phyloP scores from a whole-genome alignment of 1,140 invertebrate species.

The Hyles vespertilio region DNA sequence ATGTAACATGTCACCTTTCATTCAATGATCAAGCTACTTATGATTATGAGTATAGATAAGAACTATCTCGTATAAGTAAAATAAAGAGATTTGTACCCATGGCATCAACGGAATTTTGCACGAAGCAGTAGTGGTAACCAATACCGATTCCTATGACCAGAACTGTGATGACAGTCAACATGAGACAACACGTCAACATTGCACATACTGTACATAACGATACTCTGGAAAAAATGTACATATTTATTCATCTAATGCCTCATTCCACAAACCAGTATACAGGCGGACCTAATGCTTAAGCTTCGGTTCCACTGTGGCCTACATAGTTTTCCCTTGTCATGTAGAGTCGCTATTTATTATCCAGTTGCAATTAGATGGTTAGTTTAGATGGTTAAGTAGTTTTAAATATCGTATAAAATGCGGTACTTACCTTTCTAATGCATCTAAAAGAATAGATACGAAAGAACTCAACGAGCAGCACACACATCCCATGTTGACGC shows the following conservation, averaged over 20 bases:
- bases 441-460: slow-evolving; percentile 53
- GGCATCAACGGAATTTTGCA: slow-evolving; percentile 50
- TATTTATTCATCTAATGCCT: neutral
- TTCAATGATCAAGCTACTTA: too few species aligned
- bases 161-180: slow-evolving; percentile 50
- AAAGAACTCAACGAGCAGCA: slow-evolving; percentile 56
- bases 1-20: too few species aligned
- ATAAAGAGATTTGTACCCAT: slow-evolving; percentile 34
- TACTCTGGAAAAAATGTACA: slow-evolving; percentile 41
- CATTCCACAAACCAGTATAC: too few species aligned
- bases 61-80: too few species aligned
- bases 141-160: slow-evolving; percentile 53
- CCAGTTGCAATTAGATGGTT: too few species aligned
- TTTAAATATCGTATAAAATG: too few species aligned
- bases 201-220: slow-evolving; percentile 62
- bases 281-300: too few species aligned
- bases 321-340: too few species aligned
- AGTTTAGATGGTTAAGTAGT: too few species aligned
- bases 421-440: slow-evolving; percentile 50
- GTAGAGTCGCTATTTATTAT: too few species aligned
- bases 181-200: slow-evolving; percentile 54
- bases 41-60: too few species aligned
- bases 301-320: too few species aligned
- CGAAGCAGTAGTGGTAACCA: slow-evolving; percentile 59
- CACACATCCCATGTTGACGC: slow-evolving; percentile 51